Evolutionary conservation across 1,140 invertebrate genomes (phyloP).

Genomic region (Hycleus phaleratus): DNA sequence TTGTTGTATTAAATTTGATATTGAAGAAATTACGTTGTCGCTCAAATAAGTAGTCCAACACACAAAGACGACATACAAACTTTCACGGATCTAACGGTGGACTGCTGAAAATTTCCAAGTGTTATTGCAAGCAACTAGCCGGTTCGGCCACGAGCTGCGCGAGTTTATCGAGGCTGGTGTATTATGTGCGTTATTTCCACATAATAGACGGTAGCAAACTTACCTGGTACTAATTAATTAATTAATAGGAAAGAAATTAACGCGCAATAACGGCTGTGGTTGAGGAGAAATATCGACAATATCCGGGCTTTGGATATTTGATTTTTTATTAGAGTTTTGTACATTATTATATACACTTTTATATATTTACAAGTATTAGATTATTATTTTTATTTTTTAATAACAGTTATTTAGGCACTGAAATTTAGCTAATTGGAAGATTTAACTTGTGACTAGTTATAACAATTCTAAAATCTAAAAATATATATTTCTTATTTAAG

Average conservation of each 20-base stretch:
- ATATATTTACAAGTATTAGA: slow-evolving; percentile 7
- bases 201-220: no score
- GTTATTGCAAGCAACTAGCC: slow-evolving; percentile 5
- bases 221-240: no score
- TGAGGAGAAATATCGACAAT: no score
- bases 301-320: neutral
- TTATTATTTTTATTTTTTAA: no score
- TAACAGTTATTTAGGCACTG: neutral
- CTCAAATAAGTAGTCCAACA: no score
- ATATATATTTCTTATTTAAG: neutral
- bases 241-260: neutral
- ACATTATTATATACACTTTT: slow-evolving; percentile 10
- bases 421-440: slow-evolving; percentile 15
- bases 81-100: no score
- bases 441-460: slow-evolving; percentile 13
- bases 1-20: no score
- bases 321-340: slow-evolving; percentile 11
- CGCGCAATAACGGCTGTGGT: no score
- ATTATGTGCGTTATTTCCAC: no score
- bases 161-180: neutral
- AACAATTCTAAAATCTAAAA: slow-evolving; percentile 14
- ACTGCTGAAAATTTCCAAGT: no score
- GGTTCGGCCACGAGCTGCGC: slow-evolving; percentile 8
- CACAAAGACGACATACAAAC: no score
- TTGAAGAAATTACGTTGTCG: no score